phyloP scores from a whole-genome alignment of 2,797 vertebrate genomes.

The Delichon dasypus region DNA sequence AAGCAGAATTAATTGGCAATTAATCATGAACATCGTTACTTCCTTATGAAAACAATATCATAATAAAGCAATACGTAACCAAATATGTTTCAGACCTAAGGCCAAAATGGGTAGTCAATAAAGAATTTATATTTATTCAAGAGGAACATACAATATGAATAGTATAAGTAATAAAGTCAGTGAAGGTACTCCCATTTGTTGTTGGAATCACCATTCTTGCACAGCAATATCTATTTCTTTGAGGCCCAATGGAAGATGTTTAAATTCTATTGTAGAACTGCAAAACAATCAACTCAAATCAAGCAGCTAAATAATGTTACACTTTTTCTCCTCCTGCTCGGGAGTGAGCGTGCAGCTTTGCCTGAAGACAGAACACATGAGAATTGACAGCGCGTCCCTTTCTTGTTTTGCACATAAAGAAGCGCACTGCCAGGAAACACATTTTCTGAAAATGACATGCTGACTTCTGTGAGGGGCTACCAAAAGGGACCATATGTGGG shows the following conservation, averaged over 20 bases:
- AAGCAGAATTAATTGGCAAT: neutral
- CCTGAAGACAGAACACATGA: neutral
- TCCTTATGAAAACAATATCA: neutral
- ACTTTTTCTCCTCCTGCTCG: neutral
- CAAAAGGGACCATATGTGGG: accelerated
- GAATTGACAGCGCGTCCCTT: neutral
- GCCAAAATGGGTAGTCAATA: neutral
- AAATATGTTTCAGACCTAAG: neutral
- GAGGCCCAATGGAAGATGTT: neutral
- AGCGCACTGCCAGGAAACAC: neutral
- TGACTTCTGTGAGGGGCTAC: neutral
- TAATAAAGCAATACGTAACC: neutral
- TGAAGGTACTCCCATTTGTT: neutral
- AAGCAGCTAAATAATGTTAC: neutral
- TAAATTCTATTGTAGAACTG: neutral
- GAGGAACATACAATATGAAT: neutral
- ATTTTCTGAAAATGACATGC: neutral
- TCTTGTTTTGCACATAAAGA: neutral
- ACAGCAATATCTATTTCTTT: neutral
- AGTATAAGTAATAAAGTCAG: neutral
- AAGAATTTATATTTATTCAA: neutral
- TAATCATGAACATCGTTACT: neutral
- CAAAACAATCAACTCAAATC: accelerated
- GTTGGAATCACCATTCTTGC: neutral
- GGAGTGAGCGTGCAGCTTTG: accelerated